These are phyloP conservation scores for Melanotaenia nigrans DNA, from an alignment of 2,797 vertebrate species.

Conservation along the genomic window DNA sequence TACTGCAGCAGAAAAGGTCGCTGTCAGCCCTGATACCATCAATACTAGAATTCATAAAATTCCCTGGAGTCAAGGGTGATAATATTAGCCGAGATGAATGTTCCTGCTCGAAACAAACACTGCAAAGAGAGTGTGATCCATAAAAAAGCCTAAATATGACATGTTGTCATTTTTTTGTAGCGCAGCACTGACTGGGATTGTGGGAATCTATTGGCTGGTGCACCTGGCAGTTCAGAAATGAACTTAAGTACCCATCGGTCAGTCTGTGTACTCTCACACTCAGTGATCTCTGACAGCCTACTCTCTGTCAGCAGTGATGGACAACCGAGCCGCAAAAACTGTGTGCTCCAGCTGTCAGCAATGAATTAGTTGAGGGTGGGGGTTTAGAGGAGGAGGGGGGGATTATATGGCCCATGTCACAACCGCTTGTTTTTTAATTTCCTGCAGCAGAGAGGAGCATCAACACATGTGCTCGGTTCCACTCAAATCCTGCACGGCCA, in stretches of 20 bases:
- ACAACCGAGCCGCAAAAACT: slow-evolving; percentile 17
- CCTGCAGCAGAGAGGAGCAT: no score
- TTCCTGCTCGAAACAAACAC: background rate
- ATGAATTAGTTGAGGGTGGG: slow-evolving; percentile 2
- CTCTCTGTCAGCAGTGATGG: slow-evolving; percentile 20
- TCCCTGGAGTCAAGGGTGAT: slow-evolving; percentile 27
- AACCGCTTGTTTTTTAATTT: slow-evolving; percentile 61
- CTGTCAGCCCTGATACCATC: slow-evolving; percentile 55
- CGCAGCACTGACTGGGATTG: background rate
- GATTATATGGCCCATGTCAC: slow-evolving; percentile 61
- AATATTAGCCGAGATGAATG: background rate
- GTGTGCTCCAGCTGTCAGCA: slow-evolving; percentile 54
- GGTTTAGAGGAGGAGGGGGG: slow-evolving; percentile 2
- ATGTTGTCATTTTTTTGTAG: background rate
- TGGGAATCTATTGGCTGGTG: slow-evolving; percentile 3
- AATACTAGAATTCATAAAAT: slow-evolving; percentile 13
- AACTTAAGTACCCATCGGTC: slow-evolving; percentile 8
- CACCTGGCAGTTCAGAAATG: slow-evolving; percentile 2
- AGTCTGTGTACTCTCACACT: slow-evolving; percentile 36
- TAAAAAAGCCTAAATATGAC: slow-evolving; percentile 3
- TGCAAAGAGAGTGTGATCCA: background rate
- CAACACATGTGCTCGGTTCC: slow-evolving; percentile 42
- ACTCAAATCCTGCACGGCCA: background rate
- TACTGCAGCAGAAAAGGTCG: slow-evolving; percentile 56
- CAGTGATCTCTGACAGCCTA: slow-evolving; percentile 27